Percentiles rank a stretch among this genome's conserved stretches.
Conservation (phyloP, 2,113 vertebrate genomes). For the Tetrax tetrax region DNA sequence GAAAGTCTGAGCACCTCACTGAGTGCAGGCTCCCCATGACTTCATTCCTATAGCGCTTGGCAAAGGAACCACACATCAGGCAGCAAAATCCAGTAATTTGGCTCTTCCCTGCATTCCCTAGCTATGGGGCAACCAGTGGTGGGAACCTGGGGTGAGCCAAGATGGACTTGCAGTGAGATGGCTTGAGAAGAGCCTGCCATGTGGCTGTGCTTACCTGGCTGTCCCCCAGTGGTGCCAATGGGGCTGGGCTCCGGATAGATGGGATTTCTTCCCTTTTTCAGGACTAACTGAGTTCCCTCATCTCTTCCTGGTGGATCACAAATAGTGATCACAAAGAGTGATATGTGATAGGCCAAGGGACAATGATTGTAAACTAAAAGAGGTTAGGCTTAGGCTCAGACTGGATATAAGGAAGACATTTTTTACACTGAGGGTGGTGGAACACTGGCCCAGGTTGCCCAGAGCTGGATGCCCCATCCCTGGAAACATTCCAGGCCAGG, state of each 20-base stretch:
- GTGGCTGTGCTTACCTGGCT: neutral
- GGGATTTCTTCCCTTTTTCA: neutral
- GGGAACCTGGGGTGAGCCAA: neutral
- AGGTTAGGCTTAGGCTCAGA: neutral
- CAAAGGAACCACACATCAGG: constrained; percentile 11
- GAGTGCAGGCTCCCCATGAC: constrained; percentile 48
- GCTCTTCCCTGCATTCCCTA: neutral
- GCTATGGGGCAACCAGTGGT: neutral
- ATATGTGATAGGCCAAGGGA: neutral
- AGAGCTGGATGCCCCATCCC: neutral
- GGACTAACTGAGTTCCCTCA: neutral
- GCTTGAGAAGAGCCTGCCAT: neutral
- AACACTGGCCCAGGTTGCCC: fast-evolving
- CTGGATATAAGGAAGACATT: neutral
- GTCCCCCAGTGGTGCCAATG: neutral
- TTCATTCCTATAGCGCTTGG: constrained; percentile 54
- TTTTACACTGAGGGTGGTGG: neutral
- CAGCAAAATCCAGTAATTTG: constrained; percentile 26
- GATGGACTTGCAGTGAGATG: neutral
- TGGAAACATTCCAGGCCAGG: fast-evolving
- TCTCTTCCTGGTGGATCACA: neutral
- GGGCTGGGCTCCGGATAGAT: neutral
- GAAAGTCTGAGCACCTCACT: constrained; percentile 43
- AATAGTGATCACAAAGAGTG: too few relatives aligned
- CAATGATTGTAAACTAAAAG: neutral